A percentile compares a stretch with the other conserved stretches of the same genome.
Evolutionary conservation across 1,140 invertebrate species (phyloP).

Genomic region (Maniola jurtina): DNA sequence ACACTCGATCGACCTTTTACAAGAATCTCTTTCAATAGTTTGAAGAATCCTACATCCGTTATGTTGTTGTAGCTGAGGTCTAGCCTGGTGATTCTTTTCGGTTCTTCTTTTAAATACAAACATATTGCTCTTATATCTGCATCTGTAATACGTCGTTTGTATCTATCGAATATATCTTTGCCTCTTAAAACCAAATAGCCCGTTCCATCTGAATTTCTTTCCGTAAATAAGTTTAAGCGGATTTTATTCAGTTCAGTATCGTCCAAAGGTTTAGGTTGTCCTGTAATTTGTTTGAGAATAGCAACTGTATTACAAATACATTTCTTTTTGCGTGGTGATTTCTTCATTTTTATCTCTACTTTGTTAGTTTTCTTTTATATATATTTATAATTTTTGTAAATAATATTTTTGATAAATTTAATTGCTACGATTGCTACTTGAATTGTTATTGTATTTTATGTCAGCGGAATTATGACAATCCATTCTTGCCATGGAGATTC

Average conservation of each 20-base stretch:
- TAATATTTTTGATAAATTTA: no score
- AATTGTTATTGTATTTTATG: no score
- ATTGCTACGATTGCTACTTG: no score
- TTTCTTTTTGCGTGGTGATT: conserved; percentile 35
- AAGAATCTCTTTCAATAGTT: conserved; percentile 67
- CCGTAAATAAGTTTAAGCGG: conserved; percentile 57
- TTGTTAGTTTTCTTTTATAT: background rate
- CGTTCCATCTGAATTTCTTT: conserved; percentile 61
- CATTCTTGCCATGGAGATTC: no score
- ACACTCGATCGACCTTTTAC: conserved; percentile 59
- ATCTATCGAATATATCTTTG: conserved; percentile 56
- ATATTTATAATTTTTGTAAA: background rate
- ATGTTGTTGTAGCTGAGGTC: conserved; percentile 80
- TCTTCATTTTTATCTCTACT: background rate
- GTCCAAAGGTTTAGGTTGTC: conserved; percentile 36
- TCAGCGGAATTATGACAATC: no score
- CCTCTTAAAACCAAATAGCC: conserved; percentile 53
- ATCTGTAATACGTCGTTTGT: conserved; percentile 60
- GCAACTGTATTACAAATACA: conserved; percentile 55
- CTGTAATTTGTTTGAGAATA: conserved; percentile 51
- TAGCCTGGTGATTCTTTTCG: conserved; percentile 69
- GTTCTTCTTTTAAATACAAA: conserved; percentile 66
- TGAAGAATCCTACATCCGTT: conserved; percentile 74
- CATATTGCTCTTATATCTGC: conserved; percentile 73
- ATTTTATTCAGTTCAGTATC: conserved; percentile 57